Percentiles rank a stretch among this genome's conserved stretches.
Evolutionary conservation across 2,797 vertebrate species (phyloP).

Genomic region (Psittacula derbiana): DNA sequence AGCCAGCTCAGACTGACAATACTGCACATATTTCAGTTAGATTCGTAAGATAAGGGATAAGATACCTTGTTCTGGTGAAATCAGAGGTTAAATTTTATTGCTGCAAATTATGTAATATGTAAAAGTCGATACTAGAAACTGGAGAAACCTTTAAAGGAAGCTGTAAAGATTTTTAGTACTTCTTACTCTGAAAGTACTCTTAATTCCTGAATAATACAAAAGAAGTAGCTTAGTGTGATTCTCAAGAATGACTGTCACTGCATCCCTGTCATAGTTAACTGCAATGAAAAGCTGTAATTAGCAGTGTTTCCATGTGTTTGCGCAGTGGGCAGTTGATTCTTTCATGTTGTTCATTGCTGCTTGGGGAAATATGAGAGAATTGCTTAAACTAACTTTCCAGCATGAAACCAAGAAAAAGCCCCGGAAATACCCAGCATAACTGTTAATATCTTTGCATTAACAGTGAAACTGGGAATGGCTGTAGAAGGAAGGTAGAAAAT

Average conservation of each 20-base stretch:
- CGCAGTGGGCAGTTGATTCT: conserved; percentile 4
- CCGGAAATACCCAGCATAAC: not conserved
- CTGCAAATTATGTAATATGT: not conserved
- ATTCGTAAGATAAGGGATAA: not conserved
- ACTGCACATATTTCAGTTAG: not conserved
- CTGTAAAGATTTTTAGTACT: not conserved
- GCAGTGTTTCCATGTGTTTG: not conserved
- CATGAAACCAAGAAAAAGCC: not conserved
- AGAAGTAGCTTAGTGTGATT: not conserved
- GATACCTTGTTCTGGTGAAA: not conserved
- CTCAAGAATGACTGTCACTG: not conserved
- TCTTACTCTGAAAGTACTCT: not conserved
- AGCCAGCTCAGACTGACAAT: not conserved
- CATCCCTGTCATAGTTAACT: not conserved
- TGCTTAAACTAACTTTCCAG: not conserved
- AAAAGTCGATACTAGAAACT: not conserved
- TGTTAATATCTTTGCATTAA: not conserved
- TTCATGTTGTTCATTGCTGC: not conserved
- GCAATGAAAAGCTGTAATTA: conserved; percentile 20
- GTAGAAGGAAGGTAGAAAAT: not conserved
- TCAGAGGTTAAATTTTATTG: not conserved
- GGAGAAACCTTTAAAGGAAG: not conserved
- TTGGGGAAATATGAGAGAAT: conserved; percentile 1
- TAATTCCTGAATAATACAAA: conserved; percentile 17
- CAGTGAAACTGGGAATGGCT: not conserved